phyloP scores from a whole-genome alignment of 2,797 vertebrate genomes.

The Myiothlypis coronata region DNA sequence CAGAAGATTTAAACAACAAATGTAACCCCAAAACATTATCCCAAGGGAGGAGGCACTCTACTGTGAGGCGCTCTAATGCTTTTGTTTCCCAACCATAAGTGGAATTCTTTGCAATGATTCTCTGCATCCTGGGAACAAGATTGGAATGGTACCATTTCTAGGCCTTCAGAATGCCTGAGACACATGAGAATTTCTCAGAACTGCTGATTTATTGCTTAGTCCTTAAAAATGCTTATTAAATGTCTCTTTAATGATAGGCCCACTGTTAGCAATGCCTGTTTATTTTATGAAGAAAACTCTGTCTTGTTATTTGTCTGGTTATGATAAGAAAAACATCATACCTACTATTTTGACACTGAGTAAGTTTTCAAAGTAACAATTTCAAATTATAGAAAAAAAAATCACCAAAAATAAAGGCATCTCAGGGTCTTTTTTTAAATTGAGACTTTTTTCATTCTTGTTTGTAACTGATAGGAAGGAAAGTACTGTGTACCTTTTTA shows the following conservation, averaged over 20 bases:
- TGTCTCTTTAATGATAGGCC: background rate
- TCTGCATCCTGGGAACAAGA: background rate
- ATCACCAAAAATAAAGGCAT: background rate
- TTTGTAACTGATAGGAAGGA: background rate
- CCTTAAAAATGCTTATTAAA: background rate
- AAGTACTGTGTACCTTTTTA: background rate
- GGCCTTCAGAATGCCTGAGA: background rate
- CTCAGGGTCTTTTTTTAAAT: background rate
- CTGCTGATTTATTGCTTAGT: background rate
- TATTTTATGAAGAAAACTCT: background rate
- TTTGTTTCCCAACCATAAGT: background rate
- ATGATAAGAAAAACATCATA: background rate
- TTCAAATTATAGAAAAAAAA: background rate
- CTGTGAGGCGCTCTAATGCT: background rate
- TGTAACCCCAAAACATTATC: background rate
- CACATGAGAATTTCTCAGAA: background rate
- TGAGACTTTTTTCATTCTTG: background rate
- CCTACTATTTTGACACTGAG: background rate
- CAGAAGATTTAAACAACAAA: background rate
- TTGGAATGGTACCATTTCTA: background rate
- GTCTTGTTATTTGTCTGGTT: background rate
- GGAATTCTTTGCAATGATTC: background rate
- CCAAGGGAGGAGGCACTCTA: background rate
- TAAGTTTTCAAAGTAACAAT: background rate
- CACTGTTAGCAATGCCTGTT: background rate